Evolutionary conservation across 2,113 vertebrate genomes (phyloP), one percentile per base, ranked within the genome.

Genomic region (Psammodynastes pulverulentus): DNA sequence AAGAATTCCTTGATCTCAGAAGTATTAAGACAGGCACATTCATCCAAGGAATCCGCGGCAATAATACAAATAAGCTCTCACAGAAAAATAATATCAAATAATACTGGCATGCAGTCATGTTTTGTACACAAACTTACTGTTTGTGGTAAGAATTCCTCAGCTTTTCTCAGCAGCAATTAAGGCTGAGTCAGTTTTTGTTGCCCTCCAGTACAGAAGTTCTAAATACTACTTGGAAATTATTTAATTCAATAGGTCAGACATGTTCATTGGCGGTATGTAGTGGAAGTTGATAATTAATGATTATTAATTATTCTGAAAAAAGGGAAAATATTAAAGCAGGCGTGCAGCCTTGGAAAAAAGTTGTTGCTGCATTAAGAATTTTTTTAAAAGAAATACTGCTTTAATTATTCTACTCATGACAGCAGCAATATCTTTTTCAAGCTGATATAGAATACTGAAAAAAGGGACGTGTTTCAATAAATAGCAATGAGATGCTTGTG

Each of bases 171-270:
- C 10, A n/a, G 5, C 43, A 46, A 53, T 90, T 85, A 90, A 84
- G n/a, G 34, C 24, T 52, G 46, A 29, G 51, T 85, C 24, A 45
- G 58, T 91, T 92, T 95, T 94, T 94, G 93, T 91, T 84, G 3
- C 34, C 91, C 91, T 94, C 94, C 94, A 92, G 91, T 95, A 92
- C 79, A 87, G 93, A 93, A 95, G 85, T 51, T 48, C 19, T 89
- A 49, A 90, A 90, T n/a, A 34, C 92, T 95, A 92, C 95, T 95
- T 94, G 94, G 93, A 67, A 90, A 93, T 94, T 95, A 94, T 93
- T 94, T 95, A 94, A 94, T 91, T 86, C 95, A 94, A 92, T 91
- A 88, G 92, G 5, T 95, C 95, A 95, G 93, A 95, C 88, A 94
- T 95, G 94, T 94, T 96, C 0, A 1, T 93, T 93, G 93, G 17